Base-by-base conservation (phyloP, 92 coral and sea anemone species). In the Zoanthus solanderi region DNA sequence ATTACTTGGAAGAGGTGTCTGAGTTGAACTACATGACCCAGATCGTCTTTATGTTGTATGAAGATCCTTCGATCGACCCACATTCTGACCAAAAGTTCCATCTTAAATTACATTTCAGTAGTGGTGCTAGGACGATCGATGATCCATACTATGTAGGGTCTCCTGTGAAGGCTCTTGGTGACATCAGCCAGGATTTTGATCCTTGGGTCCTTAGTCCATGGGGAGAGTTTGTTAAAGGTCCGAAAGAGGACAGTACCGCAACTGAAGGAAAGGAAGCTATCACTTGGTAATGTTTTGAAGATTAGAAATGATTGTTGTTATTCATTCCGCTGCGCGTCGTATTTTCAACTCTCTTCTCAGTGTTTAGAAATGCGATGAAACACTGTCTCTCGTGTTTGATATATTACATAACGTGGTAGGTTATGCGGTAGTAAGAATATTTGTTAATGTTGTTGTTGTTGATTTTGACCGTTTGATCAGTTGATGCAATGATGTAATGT, bases 21-120 rank as follows among this genome's bases (percentile, higher is more conserved):
- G 99, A 97, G 84, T 89, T 97, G 61, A 95, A 95, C 90, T 97
- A 97, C 92, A 95, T 97, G 98, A 97, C 99, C 3, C 99, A 97
- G 91, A 88, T 95, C 9, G 96, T 97, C 74, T 78, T 97, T 5
- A 89, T 97, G 98, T 78, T 97, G 85, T 97, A 93, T 75, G 99
- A 97, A 78, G 98, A 97, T 81, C 98, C 99, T 0, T 93, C 93
- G 32, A 98, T 97, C 52, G 99, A 97, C 48, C 92, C 85, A 7
- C 74, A 48, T 47, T 93, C 98, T n/a, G 97, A 93, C 42, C 88
- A 92, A 16, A 78, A 96, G 71, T 95, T 93, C 65, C 96, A 93
- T 78, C 93, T 97, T 30, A 95, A 92, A 42, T 30, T 97, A 29
- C 96, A 97, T 92, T 97, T 97, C 83, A 93, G 98, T 54, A 96